Evolutionary conservation across 1,140 invertebrate species (phyloP).

Genomic region (Diachasma alloeum): DNA sequence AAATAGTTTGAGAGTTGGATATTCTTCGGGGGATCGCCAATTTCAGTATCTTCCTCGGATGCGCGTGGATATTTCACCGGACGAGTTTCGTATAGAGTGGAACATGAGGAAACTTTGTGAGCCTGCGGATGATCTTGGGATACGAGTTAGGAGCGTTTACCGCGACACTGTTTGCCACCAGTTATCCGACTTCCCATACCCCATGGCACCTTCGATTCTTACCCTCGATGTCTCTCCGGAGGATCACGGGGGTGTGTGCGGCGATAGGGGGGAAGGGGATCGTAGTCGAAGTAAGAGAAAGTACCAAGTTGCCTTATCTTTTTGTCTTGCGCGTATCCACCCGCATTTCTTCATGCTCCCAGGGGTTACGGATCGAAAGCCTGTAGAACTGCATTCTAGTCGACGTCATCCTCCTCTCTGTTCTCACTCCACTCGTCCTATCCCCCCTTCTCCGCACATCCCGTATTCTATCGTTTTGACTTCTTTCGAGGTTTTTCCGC

Average conservation of each 20-base stretch:
- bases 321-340: constrained; percentile 33
- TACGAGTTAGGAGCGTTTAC: constrained; percentile 30
- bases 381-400: constrained; percentile 16
- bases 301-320: constrained; percentile 30
- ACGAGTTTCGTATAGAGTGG: neutral
- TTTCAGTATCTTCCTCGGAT: neutral
- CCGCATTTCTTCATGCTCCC: constrained; percentile 35
- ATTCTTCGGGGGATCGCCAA: constrained; percentile 11
- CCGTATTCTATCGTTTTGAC: neutral
- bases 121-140: constrained; percentile 28
- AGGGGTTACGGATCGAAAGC: constrained; percentile 32
- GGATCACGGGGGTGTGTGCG: constrained; percentile 15
- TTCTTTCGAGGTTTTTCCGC: constrained; percentile 17
- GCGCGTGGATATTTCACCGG: neutral
- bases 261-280: neutral
- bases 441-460: neutral
- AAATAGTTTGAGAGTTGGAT: neutral
- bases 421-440: constrained; percentile 1
- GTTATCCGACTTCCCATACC: constrained; percentile 16
- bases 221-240: constrained; percentile 13
- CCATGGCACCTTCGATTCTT: constrained; percentile 16
- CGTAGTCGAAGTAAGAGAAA: neutral
- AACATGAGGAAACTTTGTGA: constrained; percentile 20
- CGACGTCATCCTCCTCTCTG: neutral
- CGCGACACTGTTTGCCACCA: constrained; percentile 25